Evolutionary conservation across 2,888 invertebrate genomes (phyloP).

Genomic region (Geophilus truncorum): DNA sequence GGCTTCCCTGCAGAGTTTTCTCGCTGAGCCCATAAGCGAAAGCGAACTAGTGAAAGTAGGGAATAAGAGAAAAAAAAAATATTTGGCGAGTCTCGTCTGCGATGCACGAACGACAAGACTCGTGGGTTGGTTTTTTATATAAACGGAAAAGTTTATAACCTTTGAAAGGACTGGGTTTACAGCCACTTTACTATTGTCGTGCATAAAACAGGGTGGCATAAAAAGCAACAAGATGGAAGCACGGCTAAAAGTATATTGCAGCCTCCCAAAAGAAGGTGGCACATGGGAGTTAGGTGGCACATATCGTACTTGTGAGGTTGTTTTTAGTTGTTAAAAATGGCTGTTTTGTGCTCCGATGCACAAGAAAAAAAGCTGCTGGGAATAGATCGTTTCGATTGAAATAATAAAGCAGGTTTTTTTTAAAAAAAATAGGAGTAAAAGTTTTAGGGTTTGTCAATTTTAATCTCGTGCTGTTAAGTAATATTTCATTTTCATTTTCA

Average conservation of each 20-base stretch:
- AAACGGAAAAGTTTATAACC: slow-evolving; percentile 27
- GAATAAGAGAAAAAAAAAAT: slow-evolving; percentile 21
- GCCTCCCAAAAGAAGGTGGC: neutral
- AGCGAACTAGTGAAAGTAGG: slow-evolving; percentile 6
- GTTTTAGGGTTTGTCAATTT: too few relatives aligned
- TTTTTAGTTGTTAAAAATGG: slow-evolving; percentile 18
- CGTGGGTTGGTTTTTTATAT: slow-evolving; percentile 13
- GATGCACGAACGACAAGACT: slow-evolving; percentile 27
- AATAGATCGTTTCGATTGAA: neutral
- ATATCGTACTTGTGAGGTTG: neutral
- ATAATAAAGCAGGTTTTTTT: too few relatives aligned
- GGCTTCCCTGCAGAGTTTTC: slow-evolving; percentile 13
- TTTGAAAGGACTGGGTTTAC: slow-evolving; percentile 18
- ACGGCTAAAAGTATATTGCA: neutral
- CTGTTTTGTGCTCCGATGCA: neutral
- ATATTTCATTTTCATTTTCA: too few relatives aligned
- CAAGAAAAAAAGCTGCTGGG: neutral
- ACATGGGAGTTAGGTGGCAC: neutral
- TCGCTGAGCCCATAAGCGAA: slow-evolving; percentile 7
- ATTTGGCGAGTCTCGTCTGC: slow-evolving; percentile 1
- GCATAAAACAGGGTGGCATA: slow-evolving; percentile 20
- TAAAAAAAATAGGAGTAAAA: too few relatives aligned
- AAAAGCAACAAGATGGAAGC: slow-evolving; percentile 21
- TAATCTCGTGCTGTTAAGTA: too few relatives aligned
- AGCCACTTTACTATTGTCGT: slow-evolving; percentile 27